Conservation (phyloP, 2,113 vertebrate genomes). For the Callopanchax toddi region DNA sequence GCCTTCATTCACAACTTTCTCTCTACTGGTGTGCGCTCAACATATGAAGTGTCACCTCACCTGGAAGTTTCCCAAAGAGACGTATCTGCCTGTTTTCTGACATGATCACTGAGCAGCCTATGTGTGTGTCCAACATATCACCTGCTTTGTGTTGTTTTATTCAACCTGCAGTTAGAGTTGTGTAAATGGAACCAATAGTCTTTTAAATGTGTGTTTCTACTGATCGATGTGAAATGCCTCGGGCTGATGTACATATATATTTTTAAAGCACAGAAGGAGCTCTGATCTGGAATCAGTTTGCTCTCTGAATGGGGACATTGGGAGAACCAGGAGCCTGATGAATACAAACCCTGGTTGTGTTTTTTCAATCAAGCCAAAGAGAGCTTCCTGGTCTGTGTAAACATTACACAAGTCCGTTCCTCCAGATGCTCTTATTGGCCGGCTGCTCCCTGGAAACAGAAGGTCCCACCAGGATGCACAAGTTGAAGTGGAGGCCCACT, state of each 20-base stretch:
- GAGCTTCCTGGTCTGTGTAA: slow-evolving; percentile 24
- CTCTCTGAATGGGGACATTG: slow-evolving; percentile 12
- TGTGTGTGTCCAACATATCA: slow-evolving; percentile 49
- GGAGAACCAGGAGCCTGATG: slow-evolving; percentile 13
- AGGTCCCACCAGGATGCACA: slow-evolving; percentile 25
- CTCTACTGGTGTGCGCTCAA: slow-evolving; percentile 47
- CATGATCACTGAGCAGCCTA: slow-evolving; percentile 44
- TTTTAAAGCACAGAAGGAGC: slow-evolving; percentile 23
- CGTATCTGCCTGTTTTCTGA: slow-evolving; percentile 59
- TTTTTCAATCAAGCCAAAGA: slow-evolving; percentile 48
- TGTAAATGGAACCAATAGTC: slow-evolving; percentile 7
- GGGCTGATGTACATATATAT: slow-evolving; percentile 29
- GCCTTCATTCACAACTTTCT: slow-evolving; percentile 59
- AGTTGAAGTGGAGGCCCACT: slow-evolving; percentile 21
- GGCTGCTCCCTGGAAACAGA: slow-evolving; percentile 26
- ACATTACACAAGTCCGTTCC: slow-evolving; percentile 43
- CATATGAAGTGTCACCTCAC: slow-evolving; percentile 37
- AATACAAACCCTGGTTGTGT: slow-evolving; percentile 50
- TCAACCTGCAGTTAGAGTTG: slow-evolving; percentile 5
- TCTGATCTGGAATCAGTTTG: slow-evolving; percentile 63
- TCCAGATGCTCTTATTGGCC: slow-evolving; percentile 51
- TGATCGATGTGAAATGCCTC: slow-evolving; percentile 20
- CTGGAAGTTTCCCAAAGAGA: slow-evolving; percentile 64
- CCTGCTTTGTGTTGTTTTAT: slow-evolving; percentile 1
- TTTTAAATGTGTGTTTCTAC: slow-evolving; percentile 56